A percentile compares a stretch with the other conserved stretches of the same genome.
Conservation (phyloP, 1,140 invertebrate genomes). For the Magallana gigas region DNA sequence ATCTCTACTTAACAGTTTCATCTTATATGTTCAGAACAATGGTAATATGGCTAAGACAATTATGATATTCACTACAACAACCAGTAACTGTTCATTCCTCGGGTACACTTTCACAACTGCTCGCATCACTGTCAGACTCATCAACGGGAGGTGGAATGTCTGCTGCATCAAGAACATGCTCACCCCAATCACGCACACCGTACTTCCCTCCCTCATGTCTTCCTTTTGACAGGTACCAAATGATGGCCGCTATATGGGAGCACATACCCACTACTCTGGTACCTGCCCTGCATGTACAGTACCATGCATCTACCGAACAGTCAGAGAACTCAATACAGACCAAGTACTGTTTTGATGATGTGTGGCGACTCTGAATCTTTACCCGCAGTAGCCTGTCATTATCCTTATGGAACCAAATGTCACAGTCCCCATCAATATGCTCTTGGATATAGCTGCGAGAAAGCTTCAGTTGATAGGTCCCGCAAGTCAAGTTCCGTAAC, state of each 20-base stretch:
- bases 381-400: slow-evolving; percentile 40
- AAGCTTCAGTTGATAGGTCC: slow-evolving; percentile 37
- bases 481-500: not conserved
- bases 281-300: slow-evolving; percentile 50
- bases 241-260: slow-evolving; percentile 43
- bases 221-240: slow-evolving; percentile 37
- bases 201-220: not conserved
- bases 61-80: no score
- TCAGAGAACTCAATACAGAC: not conserved
- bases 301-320: slow-evolving; percentile 15
- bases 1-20: not conserved
- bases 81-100: not conserved
- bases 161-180: slow-evolving; percentile 24
- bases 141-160: slow-evolving; percentile 19
- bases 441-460: slow-evolving; percentile 42
- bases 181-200: slow-evolving; percentile 42
- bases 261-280: slow-evolving; percentile 45
- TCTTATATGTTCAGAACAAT: not conserved
- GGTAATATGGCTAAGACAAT: no score
- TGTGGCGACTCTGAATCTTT: slow-evolving; percentile 43
- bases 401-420: no score
- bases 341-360: not conserved
- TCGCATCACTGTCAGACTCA: slow-evolving; percentile 18
- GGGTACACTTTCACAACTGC: not conserved
- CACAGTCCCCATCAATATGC: no score